Conservation (phyloP, 1,140 invertebrate species). For the Lepeophtheirus salmonis region DNA sequence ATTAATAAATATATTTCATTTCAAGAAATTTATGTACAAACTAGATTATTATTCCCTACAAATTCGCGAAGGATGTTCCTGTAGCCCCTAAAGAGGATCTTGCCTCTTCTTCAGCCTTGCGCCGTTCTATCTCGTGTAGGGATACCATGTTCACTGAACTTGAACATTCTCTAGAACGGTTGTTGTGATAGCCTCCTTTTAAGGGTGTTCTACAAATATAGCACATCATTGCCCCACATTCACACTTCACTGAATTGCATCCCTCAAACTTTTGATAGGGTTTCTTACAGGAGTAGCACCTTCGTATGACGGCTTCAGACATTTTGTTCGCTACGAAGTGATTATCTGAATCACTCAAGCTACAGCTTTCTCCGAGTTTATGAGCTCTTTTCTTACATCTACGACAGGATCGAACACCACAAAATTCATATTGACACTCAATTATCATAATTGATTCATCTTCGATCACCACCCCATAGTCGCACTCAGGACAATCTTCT, state of each 20-base stretch:
- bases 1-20: too few species aligned
- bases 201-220: slow-evolving; percentile 41
- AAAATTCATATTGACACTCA: background rate
- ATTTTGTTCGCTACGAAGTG: background rate
- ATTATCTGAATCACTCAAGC: background rate
- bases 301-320: slow-evolving; percentile 26
- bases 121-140: background rate
- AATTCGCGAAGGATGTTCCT: too few species aligned
- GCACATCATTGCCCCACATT: slow-evolving; percentile 44
- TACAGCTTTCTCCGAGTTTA: background rate
- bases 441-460: background rate
- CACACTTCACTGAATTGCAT: slow-evolving; percentile 48
- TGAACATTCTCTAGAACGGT: slow-evolving; percentile 18
- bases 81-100: too few species aligned
- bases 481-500: background rate
- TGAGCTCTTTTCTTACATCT: background rate
- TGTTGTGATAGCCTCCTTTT: slow-evolving; percentile 39
- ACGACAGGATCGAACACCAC: background rate
- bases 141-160: background rate
- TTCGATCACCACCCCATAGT: background rate
- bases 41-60: too few species aligned
- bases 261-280: slow-evolving; percentile 42
- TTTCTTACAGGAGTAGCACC: slow-evolving; percentile 38
- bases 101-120: background rate
- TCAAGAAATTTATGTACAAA: too few species aligned